Base-by-base conservation (phyloP, 1,140 invertebrate genomes). In the Ceratina calcarata region DNA sequence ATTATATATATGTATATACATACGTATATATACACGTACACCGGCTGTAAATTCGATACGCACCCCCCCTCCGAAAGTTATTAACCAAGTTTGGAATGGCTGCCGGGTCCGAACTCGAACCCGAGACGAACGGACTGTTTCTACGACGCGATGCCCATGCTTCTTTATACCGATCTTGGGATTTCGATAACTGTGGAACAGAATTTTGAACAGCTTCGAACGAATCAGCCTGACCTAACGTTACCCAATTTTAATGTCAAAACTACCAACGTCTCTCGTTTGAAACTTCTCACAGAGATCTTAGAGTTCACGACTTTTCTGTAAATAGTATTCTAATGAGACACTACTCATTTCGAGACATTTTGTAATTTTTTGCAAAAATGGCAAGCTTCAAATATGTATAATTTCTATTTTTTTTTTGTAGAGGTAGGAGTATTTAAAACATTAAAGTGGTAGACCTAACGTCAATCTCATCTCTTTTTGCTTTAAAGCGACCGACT, bases 71-170 rank as follows among this genome's bases (percentile, higher is more conserved):
- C 57, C 55, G 10, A 37, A 15, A 18, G 49, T 15, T 45, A 45
- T 45, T 45, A 45, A 20, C 15, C 10, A 45, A 16, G 51, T 15
- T 64, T 18, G 27, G 32, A 78, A 78, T 78, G 76, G 76, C 76
- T 78, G 68, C 68, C 76, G 76, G 76, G n/a, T 55, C 32, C 32
- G 68, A 64, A 72, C 76, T 72, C 76, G n/a, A 2, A 24, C 37
- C 55, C 16, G 55, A 57, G 37, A 16, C 74, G 45, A 51, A 53
- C 37, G 65, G 37, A 69, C 45, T 12, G 2, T 13, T 51, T 32
- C 15, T 32, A 77, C 67, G 57, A 49, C 55, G 65, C 66, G 65
- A 60, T 58, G 53, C 73, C 64, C 65, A 27, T 51, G 15, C 22
- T 24, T 32, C 18, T 69, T 32, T 20, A 16, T n/a, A 12, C 32